These are phyloP conservation scores for Camponotus fellah DNA, from an alignment of 2,888 invertebrate species.

Conservation along the genomic window DNA sequence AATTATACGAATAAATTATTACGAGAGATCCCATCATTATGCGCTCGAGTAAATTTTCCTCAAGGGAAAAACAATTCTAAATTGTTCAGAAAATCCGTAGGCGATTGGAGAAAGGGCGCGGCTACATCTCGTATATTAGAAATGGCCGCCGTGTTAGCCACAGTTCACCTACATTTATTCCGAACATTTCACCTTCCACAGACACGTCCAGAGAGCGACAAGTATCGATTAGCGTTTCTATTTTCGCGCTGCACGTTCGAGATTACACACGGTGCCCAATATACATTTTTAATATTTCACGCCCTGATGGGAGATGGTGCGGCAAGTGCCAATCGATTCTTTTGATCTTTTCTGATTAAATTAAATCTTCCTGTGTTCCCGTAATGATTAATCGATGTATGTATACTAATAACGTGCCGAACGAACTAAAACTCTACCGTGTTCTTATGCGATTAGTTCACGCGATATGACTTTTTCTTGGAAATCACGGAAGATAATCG, in stretches of 20 bases:
- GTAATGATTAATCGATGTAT: slow-evolving; percentile 11
- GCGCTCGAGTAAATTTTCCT: background rate
- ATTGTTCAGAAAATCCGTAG: slow-evolving; percentile 23
- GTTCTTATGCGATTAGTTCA: background rate
- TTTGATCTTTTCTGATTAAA: background rate
- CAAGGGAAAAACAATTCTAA: background rate
- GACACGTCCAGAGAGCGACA: slow-evolving; percentile 48
- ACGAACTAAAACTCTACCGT: background rate
- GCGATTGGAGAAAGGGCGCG: slow-evolving; percentile 44
- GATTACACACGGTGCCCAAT: slow-evolving; percentile 45
- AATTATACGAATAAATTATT: background rate
- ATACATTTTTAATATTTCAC: slow-evolving; percentile 50
- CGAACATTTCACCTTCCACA: slow-evolving; percentile 55
- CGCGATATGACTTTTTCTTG: background rate
- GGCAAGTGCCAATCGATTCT: slow-evolving; percentile 22
- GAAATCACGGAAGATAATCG: background rate
- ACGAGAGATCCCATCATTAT: background rate
- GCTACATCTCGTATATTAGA: slow-evolving; percentile 53
- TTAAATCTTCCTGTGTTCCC: background rate
- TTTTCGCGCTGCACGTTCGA: slow-evolving; percentile 51
- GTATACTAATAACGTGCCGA: background rate
- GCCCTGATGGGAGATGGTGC: background rate
- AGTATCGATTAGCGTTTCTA: slow-evolving; percentile 53
- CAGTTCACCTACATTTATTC: slow-evolving; percentile 57
- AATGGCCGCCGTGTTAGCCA: slow-evolving; percentile 54